These are phyloP conservation scores for Lithobates pipiens DNA, from an alignment of 2,797 vertebrate species.

Conservation along the genomic window DNA sequence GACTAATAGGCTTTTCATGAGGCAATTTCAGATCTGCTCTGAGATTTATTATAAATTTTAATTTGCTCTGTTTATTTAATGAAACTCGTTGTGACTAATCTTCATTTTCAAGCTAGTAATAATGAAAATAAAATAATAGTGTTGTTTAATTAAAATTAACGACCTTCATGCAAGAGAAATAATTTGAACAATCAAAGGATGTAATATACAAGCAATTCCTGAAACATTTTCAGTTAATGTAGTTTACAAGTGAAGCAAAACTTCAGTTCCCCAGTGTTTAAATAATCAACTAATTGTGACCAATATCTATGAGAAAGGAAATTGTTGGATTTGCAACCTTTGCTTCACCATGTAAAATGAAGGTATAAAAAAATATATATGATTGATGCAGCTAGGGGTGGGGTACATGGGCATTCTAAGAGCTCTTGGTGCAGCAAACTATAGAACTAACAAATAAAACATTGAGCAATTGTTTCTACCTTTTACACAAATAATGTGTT, in stretches of 20 bases:
- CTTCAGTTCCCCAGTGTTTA: slow-evolving; percentile 5
- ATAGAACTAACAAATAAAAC: too few species aligned
- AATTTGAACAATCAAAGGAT: slow-evolving; percentile 67
- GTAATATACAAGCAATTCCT: slow-evolving; percentile 63
- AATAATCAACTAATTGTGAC: not conserved
- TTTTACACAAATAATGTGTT: too few species aligned
- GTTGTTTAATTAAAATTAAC: slow-evolving; percentile 77
- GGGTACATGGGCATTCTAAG: too few species aligned
- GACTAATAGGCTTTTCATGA: slow-evolving; percentile 59
- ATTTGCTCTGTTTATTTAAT: slow-evolving; percentile 76
- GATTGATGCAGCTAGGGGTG: too few species aligned
- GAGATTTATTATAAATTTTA: slow-evolving; percentile 68
- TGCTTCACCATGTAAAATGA: too few species aligned
- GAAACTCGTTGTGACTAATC: slow-evolving; percentile 71
- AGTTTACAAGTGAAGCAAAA: not conserved
- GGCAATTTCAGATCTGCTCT: slow-evolving; percentile 61
- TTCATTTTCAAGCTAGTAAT: slow-evolving; percentile 68
- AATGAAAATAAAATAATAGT: slow-evolving; percentile 66
- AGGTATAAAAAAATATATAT: too few species aligned
- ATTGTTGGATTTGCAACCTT: too few species aligned
- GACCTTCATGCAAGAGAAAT: slow-evolving; percentile 68
- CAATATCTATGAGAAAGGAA: too few species aligned
- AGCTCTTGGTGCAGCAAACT: too few species aligned
- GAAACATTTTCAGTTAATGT: slow-evolving; percentile 5
- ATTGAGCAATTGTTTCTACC: too few species aligned